phyloP scores from a whole-genome alignment of 1,140 invertebrate genomes.

The Ceratitis capitata region DNA sequence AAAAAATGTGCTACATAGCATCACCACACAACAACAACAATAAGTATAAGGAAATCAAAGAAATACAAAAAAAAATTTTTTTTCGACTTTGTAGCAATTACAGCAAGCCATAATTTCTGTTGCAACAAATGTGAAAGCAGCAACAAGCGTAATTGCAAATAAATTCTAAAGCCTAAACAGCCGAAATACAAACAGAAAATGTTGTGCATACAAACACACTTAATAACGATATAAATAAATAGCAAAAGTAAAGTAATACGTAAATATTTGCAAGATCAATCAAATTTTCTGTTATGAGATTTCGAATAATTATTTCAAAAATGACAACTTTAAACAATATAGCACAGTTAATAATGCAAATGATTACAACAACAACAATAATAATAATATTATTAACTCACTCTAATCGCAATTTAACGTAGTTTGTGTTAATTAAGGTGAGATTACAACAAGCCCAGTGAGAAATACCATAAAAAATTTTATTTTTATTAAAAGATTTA shows the following conservation, averaged over 20 bases:
- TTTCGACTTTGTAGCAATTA: neutral
- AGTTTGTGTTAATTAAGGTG: neutral
- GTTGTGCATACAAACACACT: neutral
- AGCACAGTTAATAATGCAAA: neutral
- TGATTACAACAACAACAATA: neutral
- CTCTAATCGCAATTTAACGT: neutral
- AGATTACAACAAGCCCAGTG: neutral
- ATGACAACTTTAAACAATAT: conserved; percentile 17
- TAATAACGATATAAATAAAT: too few relatives aligned
- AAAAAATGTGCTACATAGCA: neutral
- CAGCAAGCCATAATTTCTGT: neutral
- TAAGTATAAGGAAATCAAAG: neutral
- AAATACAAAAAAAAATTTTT: neutral
- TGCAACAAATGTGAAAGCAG: neutral
- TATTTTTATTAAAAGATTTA: neutral
- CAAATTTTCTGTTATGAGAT: neutral
- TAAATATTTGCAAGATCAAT: conserved; percentile 4
- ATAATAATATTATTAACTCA: neutral
- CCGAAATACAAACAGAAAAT: neutral
- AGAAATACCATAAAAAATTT: neutral
- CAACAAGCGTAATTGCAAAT: neutral
- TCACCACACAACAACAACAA: neutral
- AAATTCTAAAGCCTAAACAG: neutral
- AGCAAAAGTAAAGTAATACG: too few relatives aligned
- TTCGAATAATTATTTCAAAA: neutral